Conservation (phyloP, 2,113 vertebrate genomes). For the Guaruba guarouba region DNA sequence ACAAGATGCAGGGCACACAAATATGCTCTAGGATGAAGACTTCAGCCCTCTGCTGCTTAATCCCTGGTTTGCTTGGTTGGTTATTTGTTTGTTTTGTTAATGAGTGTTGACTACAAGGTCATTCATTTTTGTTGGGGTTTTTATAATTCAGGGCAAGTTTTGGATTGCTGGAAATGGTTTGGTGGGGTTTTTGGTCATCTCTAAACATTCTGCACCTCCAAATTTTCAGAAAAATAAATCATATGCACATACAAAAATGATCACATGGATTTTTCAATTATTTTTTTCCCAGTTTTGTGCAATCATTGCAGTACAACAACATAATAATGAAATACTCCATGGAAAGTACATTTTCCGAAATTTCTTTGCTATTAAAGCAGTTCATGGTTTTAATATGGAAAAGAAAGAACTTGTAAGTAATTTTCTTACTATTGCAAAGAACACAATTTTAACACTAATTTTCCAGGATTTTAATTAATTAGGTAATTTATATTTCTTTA, state of each 20-base stretch:
- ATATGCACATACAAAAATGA: not conserved
- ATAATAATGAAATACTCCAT: not conserved
- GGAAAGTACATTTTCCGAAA: not conserved
- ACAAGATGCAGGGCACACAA: not conserved
- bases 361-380: not conserved
- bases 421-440: not conserved
- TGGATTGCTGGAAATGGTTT: not conserved
- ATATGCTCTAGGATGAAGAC: not conserved
- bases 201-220: not conserved
- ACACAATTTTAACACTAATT: constrained; percentile 38
- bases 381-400: not conserved
- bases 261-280: not conserved
- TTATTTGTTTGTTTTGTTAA: constrained; percentile 14
- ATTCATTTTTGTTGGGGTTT: not conserved
- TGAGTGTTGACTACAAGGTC: not conserved
- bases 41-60: not conserved
- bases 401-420: not conserved
- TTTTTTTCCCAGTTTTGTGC: not conserved
- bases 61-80: not conserved
- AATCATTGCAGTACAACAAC: not conserved
- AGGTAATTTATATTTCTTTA: constrained; percentile 1
- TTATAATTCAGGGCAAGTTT: not conserved
- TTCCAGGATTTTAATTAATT: constrained; percentile 43
- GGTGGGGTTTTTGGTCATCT: not conserved
- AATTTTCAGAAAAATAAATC: not conserved